Conservation (phyloP, 2,797 vertebrate species). For the Brotogeris chrysoptera region DNA sequence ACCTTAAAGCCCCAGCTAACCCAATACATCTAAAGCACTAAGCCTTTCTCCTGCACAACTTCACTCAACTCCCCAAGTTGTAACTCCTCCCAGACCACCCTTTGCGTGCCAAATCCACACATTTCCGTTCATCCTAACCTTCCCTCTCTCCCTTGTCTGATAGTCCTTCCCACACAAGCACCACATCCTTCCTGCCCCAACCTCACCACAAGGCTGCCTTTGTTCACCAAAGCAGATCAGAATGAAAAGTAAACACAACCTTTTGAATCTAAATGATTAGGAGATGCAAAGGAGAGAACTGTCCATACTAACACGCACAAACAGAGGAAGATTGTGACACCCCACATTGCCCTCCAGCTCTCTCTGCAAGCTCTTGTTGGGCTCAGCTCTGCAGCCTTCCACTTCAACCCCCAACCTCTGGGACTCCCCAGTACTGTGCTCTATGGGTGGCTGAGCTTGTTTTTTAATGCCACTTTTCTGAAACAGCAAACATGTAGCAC, state of each 20-base stretch:
- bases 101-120: not conserved
- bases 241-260: not conserved
- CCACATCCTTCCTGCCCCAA: slow-evolving; percentile 51
- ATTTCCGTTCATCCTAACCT: not conserved
- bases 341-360: not conserved
- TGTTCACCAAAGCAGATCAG: not conserved
- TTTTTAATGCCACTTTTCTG: not conserved
- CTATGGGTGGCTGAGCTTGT: not conserved
- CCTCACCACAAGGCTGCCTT: not conserved
- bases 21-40: not conserved
- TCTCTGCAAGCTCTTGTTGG: not conserved
- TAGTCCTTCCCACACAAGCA: slow-evolving; percentile 30
- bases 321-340: not conserved
- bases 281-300: not conserved
- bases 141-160: not conserved
- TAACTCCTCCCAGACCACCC: not conserved
- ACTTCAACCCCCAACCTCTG: not conserved
- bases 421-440: not conserved
- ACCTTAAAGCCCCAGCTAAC: not conserved
- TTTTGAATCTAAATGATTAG: not conserved
- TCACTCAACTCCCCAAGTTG: not conserved
- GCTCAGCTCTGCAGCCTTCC: not conserved
- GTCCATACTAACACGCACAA: not conserved
- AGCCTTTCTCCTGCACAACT: not conserved
- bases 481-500: not conserved